Conservation (phyloP, 2,888 invertebrate species). For the Athripsodes cinereus region DNA sequence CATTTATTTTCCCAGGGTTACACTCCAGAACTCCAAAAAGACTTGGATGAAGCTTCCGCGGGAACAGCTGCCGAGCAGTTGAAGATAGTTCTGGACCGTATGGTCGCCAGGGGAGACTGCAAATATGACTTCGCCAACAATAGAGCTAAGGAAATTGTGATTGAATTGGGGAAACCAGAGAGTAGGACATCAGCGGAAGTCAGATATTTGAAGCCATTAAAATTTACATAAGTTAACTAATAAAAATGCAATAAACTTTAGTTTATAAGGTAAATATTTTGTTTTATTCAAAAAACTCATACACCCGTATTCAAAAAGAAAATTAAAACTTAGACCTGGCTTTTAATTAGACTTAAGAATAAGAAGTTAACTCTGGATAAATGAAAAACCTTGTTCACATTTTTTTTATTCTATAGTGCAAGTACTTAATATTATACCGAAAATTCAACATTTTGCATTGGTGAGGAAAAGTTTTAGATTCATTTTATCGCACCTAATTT, state of each 20-base stretch:
- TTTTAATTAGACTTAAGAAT: too few relatives aligned
- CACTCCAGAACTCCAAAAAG: slow-evolving; percentile 51
- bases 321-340: too few relatives aligned
- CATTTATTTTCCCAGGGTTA: slow-evolving; percentile 50
- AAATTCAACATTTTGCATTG: too few relatives aligned
- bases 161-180: slow-evolving; percentile 50
- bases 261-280: neutral
- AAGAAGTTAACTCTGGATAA: too few relatives aligned
- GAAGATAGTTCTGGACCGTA: slow-evolving; percentile 49
- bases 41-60: slow-evolving; percentile 48
- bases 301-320: too few relatives aligned
- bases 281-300: too few relatives aligned
- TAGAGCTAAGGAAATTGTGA: slow-evolving; percentile 49
- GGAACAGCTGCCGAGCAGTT: slow-evolving; percentile 57
- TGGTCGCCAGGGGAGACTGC: slow-evolving; percentile 53
- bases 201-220: slow-evolving; percentile 52
- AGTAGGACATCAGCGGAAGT: slow-evolving; percentile 54
- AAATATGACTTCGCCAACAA: slow-evolving; percentile 53
- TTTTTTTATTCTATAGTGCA: too few relatives aligned
- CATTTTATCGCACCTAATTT: too few relatives aligned
- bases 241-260: neutral
- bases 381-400: too few relatives aligned
- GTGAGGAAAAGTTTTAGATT: too few relatives aligned
- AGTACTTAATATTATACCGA: too few relatives aligned
- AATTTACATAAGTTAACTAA: slow-evolving; percentile 29